phyloP scores from a whole-genome alignment of 2,797 vertebrate species.

The Xenops minutus region DNA sequence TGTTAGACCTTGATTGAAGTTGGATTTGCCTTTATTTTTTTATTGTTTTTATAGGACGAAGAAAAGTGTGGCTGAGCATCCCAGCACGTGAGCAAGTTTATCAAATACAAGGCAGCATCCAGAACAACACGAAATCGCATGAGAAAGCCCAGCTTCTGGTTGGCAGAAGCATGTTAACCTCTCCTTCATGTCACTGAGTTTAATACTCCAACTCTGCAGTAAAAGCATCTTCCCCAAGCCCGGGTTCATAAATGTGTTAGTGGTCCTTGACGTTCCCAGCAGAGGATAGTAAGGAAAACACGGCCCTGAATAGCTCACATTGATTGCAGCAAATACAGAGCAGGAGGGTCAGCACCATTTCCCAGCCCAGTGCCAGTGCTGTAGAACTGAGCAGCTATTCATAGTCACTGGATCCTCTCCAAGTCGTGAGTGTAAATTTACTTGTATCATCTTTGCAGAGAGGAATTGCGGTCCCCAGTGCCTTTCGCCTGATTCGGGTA shows the following conservation, averaged over 20 bases:
- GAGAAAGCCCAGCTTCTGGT: background rate
- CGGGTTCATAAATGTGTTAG: constrained; percentile 85
- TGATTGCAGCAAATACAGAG: constrained; percentile 81
- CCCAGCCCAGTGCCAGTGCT: constrained; percentile 73
- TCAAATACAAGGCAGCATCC: background rate
- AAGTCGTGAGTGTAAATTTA: constrained; percentile 81
- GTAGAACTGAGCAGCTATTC: constrained; percentile 83
- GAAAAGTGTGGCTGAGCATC: constrained; percentile 58
- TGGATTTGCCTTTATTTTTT: background rate
- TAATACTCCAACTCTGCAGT: constrained; percentile 56
- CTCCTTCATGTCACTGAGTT: constrained; percentile 65
- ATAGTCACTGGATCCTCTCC: constrained; percentile 75
- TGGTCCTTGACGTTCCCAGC: constrained; percentile 84
- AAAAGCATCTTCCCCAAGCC: constrained; percentile 71
- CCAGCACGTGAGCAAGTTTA: background rate
- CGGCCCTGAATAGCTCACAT: constrained; percentile 88
- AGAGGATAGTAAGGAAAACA: constrained; percentile 89
- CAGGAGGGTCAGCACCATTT: constrained; percentile 78
- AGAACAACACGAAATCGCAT: constrained; percentile 33
- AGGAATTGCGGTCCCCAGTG: constrained; percentile 70
- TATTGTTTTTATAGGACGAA: constrained; percentile 72
- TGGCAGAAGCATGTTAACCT: constrained; percentile 68
- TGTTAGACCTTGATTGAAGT: background rate
- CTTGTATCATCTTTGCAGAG: constrained; percentile 76
- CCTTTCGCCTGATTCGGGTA: constrained; percentile 67